A percentile compares a stretch with the other conserved stretches of the same genome.
phyloP scores from a whole-genome alignment of 2,113 vertebrate genomes.

The Felis chaus region DNA sequence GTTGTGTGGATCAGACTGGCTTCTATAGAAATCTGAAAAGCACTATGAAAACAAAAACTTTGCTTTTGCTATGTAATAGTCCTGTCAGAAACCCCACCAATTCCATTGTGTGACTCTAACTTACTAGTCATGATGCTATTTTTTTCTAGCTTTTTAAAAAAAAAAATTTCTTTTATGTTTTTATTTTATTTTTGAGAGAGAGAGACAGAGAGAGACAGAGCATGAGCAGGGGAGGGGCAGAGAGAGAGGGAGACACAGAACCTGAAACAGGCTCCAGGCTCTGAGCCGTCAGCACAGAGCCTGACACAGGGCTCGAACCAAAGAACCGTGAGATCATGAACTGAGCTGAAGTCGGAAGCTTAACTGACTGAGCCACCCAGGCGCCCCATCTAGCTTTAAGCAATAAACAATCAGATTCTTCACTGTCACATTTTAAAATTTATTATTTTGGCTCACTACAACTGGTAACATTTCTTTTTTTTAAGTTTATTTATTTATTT shows the following conservation, averaged over 20 bases:
- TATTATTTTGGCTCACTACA: slow-evolving; percentile 27
- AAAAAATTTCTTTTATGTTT: no score
- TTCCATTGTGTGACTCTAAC: neutral
- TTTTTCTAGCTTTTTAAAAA: neutral
- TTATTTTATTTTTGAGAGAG: no score
- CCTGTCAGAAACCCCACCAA: neutral
- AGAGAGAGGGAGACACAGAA: no score
- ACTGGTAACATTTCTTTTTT: slow-evolving; percentile 39
- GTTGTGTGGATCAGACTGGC: neutral
- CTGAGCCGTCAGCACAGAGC: no score
- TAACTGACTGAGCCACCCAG: no score
- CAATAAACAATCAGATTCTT: neutral
- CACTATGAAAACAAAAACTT: neutral
- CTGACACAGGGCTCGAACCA: no score
- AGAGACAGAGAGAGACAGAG: no score
- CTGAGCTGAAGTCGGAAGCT: no score
- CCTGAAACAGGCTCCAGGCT: no score
- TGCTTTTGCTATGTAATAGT: neutral
- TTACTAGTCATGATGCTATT: neutral
- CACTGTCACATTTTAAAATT: neutral
- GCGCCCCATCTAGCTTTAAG: neutral
- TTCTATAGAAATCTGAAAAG: neutral
- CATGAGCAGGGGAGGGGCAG: no score
- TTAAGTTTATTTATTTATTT: no score
- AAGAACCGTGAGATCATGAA: no score